Percentiles rank a stretch among this genome's conserved stretches.
Conservation (phyloP, 2,888 invertebrate species). For the Punctoribates punctum region DNA sequence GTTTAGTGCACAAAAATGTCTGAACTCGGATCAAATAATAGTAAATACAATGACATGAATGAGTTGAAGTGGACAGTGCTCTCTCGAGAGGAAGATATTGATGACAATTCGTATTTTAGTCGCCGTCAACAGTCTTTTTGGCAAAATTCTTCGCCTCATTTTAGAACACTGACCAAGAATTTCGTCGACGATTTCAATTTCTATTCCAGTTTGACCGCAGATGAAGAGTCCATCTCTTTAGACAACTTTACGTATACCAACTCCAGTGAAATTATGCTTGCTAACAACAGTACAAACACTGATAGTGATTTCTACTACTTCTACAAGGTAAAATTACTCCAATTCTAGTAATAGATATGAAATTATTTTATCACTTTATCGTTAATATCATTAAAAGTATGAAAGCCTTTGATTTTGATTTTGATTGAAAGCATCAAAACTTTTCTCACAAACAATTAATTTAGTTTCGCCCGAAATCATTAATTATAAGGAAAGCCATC, state of each 20-base stretch:
- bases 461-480: too few relatives aligned
- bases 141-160: background rate
- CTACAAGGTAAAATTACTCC: background rate
- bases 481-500: too few relatives aligned
- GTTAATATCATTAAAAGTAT: too few relatives aligned
- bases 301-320: background rate
- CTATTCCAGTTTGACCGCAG: background rate
- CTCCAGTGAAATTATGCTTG: background rate
- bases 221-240: background rate
- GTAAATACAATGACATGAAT: slow-evolving; percentile 6
- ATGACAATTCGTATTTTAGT: background rate
- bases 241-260: background rate
- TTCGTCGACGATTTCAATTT: background rate
- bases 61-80: slow-evolving; percentile 28
- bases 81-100: slow-evolving; percentile 24
- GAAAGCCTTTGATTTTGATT: too few relatives aligned
- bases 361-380: too few relatives aligned
- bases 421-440: too few relatives aligned
- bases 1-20: background rate
- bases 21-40: slow-evolving; percentile 1
- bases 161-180: background rate
- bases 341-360: too few relatives aligned
- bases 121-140: background rate
- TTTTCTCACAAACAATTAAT: too few relatives aligned
- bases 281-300: background rate